phyloP scores from a whole-genome alignment of 2,797 vertebrate species.

The Buphagus erythrorhynchus region DNA sequence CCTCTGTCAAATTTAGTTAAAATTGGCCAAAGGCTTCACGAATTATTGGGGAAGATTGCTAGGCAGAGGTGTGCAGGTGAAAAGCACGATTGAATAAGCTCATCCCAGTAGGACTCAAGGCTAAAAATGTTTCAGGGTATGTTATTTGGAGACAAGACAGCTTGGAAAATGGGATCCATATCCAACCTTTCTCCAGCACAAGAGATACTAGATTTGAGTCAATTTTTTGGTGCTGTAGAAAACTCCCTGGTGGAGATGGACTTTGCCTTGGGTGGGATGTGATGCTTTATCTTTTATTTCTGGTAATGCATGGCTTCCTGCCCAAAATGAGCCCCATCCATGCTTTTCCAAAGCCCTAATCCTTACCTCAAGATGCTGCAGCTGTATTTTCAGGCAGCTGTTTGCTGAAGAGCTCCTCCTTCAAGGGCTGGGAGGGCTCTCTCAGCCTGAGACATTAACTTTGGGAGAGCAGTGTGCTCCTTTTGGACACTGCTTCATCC shows the following conservation, averaged over 20 bases:
- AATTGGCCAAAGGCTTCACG: conserved; percentile 55
- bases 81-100: background rate
- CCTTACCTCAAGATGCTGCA: background rate
- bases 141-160: background rate
- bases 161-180: background rate
- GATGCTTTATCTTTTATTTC: background rate
- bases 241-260: background rate
- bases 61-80: conserved; percentile 22
- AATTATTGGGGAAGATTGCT: conserved; percentile 46
- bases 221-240: background rate
- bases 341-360: background rate
- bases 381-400: background rate
- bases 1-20: conserved; percentile 62
- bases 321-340: background rate
- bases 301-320: rapidly evolving
- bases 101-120: background rate
- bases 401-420: background rate
- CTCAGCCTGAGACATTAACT: background rate
- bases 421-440: background rate
- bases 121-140: background rate
- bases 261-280: background rate
- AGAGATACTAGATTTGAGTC: background rate
- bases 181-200: background rate
- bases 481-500: rapidly evolving
- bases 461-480: rapidly evolving